phyloP scores from a whole-genome alignment of 2,113 vertebrate genomes.

The Nannobrachium achirus region DNA sequence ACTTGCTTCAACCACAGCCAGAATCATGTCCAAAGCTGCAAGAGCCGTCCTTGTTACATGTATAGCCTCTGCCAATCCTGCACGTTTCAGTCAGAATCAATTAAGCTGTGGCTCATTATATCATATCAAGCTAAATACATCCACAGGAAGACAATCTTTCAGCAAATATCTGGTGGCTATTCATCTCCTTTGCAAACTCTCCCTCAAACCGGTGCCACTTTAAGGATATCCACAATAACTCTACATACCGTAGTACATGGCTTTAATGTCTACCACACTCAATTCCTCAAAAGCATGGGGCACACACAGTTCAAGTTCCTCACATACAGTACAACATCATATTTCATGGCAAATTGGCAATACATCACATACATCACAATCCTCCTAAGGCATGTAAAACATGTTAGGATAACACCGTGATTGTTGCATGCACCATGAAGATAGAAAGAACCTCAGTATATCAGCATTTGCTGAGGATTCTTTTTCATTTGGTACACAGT shows the following conservation, averaged over 20 bases:
- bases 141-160: background rate
- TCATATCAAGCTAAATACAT: constrained; percentile 1
- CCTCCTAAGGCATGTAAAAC: too few relatives aligned
- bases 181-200: background rate
- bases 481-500: too few relatives aligned
- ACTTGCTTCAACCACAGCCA: constrained; percentile 22
- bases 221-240: background rate
- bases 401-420: too few relatives aligned
- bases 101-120: background rate
- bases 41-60: constrained; percentile 23
- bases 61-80: background rate
- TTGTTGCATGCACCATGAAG: too few relatives aligned
- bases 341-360: too few relatives aligned
- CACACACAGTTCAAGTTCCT: background rate
- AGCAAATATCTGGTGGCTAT: background rate
- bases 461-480: too few relatives aligned
- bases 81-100: background rate
- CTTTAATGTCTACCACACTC: too few relatives aligned
- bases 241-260: background rate
- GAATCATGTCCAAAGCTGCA: constrained; percentile 13
- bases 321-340: too few relatives aligned
- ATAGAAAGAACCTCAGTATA: too few relatives aligned
- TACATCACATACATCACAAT: too few relatives aligned
- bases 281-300: background rate
- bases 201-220: background rate